Base-by-base conservation (phyloP, 2,113 vertebrate genomes). In the Oenanthe oenanthe region DNA sequence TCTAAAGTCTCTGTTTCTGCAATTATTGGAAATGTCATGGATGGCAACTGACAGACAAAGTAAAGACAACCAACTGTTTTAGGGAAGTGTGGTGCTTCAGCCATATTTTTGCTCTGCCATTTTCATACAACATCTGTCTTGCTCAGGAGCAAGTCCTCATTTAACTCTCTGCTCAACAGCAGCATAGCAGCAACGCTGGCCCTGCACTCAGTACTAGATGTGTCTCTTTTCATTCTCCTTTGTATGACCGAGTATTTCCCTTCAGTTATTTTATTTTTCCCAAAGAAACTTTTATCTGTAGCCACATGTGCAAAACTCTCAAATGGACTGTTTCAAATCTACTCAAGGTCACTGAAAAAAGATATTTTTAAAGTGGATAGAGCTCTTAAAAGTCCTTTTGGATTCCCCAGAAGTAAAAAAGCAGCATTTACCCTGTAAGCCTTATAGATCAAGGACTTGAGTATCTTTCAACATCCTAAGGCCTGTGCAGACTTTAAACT, bases 401-500 rank as follows among this genome's bases (percentile, higher is more conserved):
- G 96, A 96, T 96, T 97, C 96, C 96, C 93, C 88, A 98, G 96
- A 97, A 97, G 67, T 94, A 36, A 83, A 90, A 93, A 79, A 76
- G 94, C 88, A 86, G 61, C 88, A 93, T 87, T 95, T 95, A 94
- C 70, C 84, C 75, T 88, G 48, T 93, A 94, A 97, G 93, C 74
- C 94, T 70, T 96, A 32, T 83, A 96, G 94, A 91, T 96, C 94
- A 96, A 97, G 90, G 81, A 88, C 50, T 92, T 72, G 61, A 88
- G 88, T 91, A 80, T 93, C 95, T 97, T 97, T 96, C 84, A 95
- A 89, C 86, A 89, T 88, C 75, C 91, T 77, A 85, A 96, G 95
- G 70, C 70, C 79, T 4, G 2, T 81, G 66, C 74, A 88, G 83
- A 93, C 92, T 95, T 97, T 89, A 88, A 93, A 86, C 97, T 97